phyloP scores from a whole-genome alignment of 1,140 invertebrate genomes.

The Nilaparvata lugens region DNA sequence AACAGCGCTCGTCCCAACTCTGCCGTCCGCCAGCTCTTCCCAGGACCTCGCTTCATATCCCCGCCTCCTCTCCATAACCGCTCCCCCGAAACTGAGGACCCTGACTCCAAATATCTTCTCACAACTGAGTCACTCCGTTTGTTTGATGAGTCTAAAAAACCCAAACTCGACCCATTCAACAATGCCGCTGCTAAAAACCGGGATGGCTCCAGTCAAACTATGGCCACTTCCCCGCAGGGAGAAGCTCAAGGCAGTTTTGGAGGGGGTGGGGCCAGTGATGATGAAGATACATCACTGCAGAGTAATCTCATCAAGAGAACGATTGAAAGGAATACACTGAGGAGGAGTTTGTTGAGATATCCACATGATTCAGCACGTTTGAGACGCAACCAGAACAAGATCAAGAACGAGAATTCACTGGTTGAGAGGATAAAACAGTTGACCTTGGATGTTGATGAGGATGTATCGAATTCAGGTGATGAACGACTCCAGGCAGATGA shows the following conservation, averaged over 20 bases:
- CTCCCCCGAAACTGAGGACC: conserved; percentile 13
- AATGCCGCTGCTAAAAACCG: conserved; percentile 35
- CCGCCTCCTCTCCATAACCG: conserved; percentile 39
- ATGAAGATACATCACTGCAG: conserved; percentile 25
- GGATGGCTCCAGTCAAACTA: conserved; percentile 18
- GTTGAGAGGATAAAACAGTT: conserved; percentile 70
- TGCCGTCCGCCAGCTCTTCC: conserved; percentile 62
- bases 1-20: conserved; percentile 57
- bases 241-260: conserved; percentile 26
- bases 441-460: conserved; percentile 70
- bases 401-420: conserved; percentile 52
- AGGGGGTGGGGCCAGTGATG: conserved; percentile 23
- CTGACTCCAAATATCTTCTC: conserved; percentile 42
- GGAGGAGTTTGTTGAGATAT: conserved; percentile 57
- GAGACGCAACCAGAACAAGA: conserved; percentile 37
- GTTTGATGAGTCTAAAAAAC: conserved; percentile 49
- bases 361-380: conserved; percentile 31
- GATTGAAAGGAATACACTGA: conserved; percentile 61
- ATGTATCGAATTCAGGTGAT: conserved; percentile 25
- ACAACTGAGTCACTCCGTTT: conserved; percentile 52
- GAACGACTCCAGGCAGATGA: conserved; percentile 19
- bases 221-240: conserved; percentile 32
- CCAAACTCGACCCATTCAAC: conserved; percentile 9
- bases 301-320: conserved; percentile 37
- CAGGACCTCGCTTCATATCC: conserved; percentile 45